Evolutionary conservation across 2,113 vertebrate species (phyloP).

Genomic region (Corythoichthys haematopterus): DNA sequence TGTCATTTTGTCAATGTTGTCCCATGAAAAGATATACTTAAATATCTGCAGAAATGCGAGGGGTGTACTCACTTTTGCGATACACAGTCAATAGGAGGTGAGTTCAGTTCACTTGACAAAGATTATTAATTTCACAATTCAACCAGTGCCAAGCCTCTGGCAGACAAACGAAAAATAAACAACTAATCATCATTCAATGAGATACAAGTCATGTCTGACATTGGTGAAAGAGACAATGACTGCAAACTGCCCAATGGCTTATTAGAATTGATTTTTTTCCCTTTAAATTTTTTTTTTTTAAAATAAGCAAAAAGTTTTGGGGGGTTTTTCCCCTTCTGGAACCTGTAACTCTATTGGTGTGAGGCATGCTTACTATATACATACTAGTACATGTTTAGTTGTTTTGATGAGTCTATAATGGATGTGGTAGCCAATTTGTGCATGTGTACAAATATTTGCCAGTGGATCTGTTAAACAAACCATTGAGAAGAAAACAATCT

Average conservation of each 20-base stretch:
- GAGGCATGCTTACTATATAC: neutral
- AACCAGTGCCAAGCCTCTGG: neutral
- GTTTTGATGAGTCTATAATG: neutral
- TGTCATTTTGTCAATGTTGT: too few relatives aligned
- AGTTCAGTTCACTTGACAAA: too few relatives aligned
- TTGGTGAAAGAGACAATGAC: neutral
- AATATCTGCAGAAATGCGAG: too few relatives aligned
- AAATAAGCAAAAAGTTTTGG: too few relatives aligned
- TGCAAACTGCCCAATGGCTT: too few relatives aligned
- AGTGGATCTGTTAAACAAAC: neutral
- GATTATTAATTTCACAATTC: neutral
- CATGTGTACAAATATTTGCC: neutral
- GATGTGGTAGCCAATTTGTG: neutral
- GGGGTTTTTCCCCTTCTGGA: too few relatives aligned
- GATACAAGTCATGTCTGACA: neutral
- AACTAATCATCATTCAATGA: neutral
- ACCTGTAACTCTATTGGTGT: neutral
- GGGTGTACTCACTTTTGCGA: too few relatives aligned
- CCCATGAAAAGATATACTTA: too few relatives aligned
- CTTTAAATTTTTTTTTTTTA: neutral
- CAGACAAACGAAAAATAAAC: neutral
- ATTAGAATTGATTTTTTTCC: too few relatives aligned
- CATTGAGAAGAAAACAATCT: neutral
- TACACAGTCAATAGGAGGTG: too few relatives aligned
- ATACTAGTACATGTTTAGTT: neutral